phyloP scores from a whole-genome alignment of 2,888 invertebrate species.

The Anarsia innoxiella region DNA sequence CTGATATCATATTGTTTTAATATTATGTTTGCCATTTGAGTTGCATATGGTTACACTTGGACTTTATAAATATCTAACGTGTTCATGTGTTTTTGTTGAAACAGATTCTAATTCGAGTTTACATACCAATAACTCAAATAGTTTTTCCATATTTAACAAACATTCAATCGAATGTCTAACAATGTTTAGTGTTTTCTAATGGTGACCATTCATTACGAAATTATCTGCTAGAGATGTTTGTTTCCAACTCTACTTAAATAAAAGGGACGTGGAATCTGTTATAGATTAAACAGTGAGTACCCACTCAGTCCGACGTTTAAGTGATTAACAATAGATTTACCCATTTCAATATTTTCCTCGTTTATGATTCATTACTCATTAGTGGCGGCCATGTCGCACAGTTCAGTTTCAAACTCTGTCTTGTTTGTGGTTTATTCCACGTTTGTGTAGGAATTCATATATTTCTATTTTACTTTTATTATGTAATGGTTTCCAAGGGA shows the following conservation, averaged over 20 bases:
- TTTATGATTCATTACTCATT: constrained; percentile 46
- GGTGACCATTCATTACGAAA: constrained; percentile 34
- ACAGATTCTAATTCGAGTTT: too few species aligned
- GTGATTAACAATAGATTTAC: constrained; percentile 55
- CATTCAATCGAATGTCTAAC: too few species aligned
- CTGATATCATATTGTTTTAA: too few species aligned
- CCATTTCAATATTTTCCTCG: constrained; percentile 52
- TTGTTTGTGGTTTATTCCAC: constrained; percentile 14
- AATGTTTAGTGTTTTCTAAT: constrained; percentile 27
- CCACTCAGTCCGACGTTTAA: constrained; percentile 33
- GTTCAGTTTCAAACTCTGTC: too few species aligned
- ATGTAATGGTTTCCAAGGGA: constrained; percentile 42
- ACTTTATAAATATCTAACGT: too few species aligned
- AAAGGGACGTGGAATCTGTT: constrained; percentile 31
- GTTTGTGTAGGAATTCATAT: constrained; percentile 5
- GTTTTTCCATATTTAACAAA: too few species aligned
- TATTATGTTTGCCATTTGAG: too few species aligned
- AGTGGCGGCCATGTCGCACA: constrained; percentile 22
- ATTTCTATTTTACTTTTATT: not conserved
- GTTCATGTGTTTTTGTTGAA: too few species aligned
- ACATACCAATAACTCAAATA: too few species aligned
- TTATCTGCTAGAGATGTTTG: constrained; percentile 33
- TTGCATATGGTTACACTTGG: too few species aligned
- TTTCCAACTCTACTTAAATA: constrained; percentile 31
- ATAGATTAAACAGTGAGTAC: constrained; percentile 46